These are phyloP conservation scores for Mactromeris polynyma DNA, from an alignment of 2,888 invertebrate species.

Conservation along the genomic window DNA sequence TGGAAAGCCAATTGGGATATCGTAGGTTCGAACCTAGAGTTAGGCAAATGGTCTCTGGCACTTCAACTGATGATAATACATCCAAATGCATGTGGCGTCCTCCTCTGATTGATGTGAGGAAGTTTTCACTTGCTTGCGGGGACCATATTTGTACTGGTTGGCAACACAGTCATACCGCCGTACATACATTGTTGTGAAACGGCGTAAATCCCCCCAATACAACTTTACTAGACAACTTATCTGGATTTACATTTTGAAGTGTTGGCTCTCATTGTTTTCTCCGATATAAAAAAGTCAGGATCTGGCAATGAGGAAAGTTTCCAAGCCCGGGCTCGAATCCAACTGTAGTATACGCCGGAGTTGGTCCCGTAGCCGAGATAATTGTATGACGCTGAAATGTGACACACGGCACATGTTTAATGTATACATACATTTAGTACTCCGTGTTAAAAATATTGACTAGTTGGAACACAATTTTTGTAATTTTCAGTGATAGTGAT, in stretches of 20 bases:
- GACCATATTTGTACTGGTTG: too few species aligned
- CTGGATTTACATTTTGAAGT: background rate
- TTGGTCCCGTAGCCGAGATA: background rate
- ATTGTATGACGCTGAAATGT: background rate
- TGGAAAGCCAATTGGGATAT: too few species aligned
- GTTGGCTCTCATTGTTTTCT: background rate
- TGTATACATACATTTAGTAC: background rate
- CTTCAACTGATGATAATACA: too few species aligned
- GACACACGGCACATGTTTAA: background rate
- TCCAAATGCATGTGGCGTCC: too few species aligned
- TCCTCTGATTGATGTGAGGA: too few species aligned
- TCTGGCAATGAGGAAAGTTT: background rate
- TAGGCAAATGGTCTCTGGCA: too few species aligned
- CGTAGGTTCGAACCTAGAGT: too few species aligned
- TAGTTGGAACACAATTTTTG: background rate
- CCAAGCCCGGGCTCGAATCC: conserved; percentile 4
- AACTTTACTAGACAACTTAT: background rate
- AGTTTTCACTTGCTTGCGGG: too few species aligned
- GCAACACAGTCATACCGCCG: too few species aligned
- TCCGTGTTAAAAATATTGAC: background rate
- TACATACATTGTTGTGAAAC: too few species aligned
- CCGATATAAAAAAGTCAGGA: background rate
- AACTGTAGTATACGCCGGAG: background rate
- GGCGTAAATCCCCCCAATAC: too few species aligned
- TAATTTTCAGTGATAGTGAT: background rate